Base-by-base conservation (phyloP, 1,140 invertebrate species). In the Megalonaias nervosa region DNA sequence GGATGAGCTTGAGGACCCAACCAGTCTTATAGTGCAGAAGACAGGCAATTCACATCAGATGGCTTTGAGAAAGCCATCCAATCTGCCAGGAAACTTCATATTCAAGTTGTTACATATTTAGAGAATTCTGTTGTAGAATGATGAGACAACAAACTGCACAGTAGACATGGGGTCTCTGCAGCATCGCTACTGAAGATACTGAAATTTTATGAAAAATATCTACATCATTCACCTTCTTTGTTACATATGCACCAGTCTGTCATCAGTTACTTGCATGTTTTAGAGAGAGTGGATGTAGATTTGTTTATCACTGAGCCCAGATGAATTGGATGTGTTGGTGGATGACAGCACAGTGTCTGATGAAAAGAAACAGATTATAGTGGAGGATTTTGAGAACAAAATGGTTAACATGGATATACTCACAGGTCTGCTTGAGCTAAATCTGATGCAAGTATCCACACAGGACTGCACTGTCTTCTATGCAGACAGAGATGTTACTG, bases 71-170 rank as follows among this genome's bases (percentile, higher is more conserved):
- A 62, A 23, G 23, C 13, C 60, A 62, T 71, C 15, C 57, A 60
- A 9, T 16, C 71, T 38, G 31, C 65, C 19, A 64, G 60, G 48
- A 65, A 73, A 26, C 1, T 65, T 23, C 62, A 65, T 21, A 17
- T 15, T 13, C 57, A 23, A 12, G 55, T 73, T 13, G n/a, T 3
- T n/a, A 56, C 1, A 31, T 60, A 65, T 56, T 48, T 73, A 26
- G 62, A 65, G 21, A 73, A 73, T 73, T 60, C 62, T 48, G 62
- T 73, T n/a, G 71, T 16, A 19, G 15, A 1, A 16, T 60, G 71
- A 5, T 23, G 69, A 31, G 62, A 73, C 65, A 56, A 64, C 14
- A 65, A 21, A 17, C 5, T 55, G n/a, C 13, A 59, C 13, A 38
- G 48, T 11, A 56, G 55, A n/a, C 23, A 26, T 4, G 55, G 60